These are phyloP conservation scores for Equus przewalskii DNA, from an alignment of 2,113 vertebrate species.

Conservation along the genomic window DNA sequence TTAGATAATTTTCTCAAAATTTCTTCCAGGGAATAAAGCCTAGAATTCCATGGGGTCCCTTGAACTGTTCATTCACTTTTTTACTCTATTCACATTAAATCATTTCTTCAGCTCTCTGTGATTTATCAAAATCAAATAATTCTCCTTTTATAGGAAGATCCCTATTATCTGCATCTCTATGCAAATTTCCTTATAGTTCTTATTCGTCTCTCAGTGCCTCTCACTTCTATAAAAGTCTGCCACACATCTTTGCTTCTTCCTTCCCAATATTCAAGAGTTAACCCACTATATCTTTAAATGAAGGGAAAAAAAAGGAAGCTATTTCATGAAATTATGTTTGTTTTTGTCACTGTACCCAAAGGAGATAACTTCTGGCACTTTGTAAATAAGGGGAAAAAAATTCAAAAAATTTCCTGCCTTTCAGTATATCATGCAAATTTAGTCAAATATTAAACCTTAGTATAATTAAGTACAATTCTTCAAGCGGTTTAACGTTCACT, in stretches of 20 bases:
- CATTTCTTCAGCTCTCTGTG: not conserved
- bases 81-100: not conserved
- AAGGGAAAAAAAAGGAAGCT: not conserved
- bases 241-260: not conserved
- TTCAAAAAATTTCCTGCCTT: not conserved
- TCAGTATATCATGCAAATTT: not conserved
- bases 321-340: not conserved
- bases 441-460: not conserved
- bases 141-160: not conserved
- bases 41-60: not conserved
- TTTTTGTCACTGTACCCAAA: not conserved
- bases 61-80: not conserved
- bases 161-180: not conserved
- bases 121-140: not conserved
- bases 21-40: no score
- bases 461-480: not conserved
- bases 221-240: not conserved
- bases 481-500: not conserved
- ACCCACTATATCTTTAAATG: not conserved
- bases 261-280: not conserved
- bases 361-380: not conserved
- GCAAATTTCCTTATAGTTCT: not conserved
- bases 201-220: not conserved
- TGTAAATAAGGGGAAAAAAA: not conserved
- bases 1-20: not conserved